phyloP scores from a whole-genome alignment of 2,888 invertebrate species.

The Trichogramma evanescens region DNA sequence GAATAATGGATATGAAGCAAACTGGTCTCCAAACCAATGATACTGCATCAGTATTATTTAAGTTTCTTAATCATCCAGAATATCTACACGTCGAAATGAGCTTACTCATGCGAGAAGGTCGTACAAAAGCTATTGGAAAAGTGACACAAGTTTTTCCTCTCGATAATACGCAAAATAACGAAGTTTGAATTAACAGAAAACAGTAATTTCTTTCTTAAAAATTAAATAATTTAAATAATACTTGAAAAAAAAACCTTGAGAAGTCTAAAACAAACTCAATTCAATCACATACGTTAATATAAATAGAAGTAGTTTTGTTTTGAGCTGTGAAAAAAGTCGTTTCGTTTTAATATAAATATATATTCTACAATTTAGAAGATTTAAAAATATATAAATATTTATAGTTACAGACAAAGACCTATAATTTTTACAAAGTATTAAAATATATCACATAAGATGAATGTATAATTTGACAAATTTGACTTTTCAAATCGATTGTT shows the following conservation, averaged over 20 bases:
- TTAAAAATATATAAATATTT: too few species aligned
- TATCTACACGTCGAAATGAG: slow-evolving; percentile 73
- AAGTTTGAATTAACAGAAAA: background rate
- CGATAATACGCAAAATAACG: slow-evolving; percentile 26
- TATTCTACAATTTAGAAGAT: too few species aligned
- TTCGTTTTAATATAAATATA: too few species aligned
- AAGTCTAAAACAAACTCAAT: background rate
- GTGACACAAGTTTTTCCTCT: slow-evolving; percentile 68
- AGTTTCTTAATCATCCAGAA: slow-evolving; percentile 84
- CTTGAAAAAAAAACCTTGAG: background rate
- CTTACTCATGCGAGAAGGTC: slow-evolving; percentile 75
- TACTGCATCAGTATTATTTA: slow-evolving; percentile 77
- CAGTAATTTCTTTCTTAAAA: background rate
- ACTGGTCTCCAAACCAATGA: slow-evolving; percentile 73
- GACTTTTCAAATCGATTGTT: too few species aligned
- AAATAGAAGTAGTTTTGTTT: too few species aligned
- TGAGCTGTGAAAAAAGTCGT: too few species aligned
- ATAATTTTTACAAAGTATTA: too few species aligned
- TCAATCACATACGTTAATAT: background rate
- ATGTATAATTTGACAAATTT: too few species aligned
- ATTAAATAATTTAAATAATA: background rate
- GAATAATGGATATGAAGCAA: slow-evolving; percentile 59
- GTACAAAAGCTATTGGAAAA: slow-evolving; percentile 79
- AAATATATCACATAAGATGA: too few species aligned
- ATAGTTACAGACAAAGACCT: too few species aligned